Base-by-base conservation (phyloP, 2,888 invertebrate genomes). In the Pterostichus niger region DNA sequence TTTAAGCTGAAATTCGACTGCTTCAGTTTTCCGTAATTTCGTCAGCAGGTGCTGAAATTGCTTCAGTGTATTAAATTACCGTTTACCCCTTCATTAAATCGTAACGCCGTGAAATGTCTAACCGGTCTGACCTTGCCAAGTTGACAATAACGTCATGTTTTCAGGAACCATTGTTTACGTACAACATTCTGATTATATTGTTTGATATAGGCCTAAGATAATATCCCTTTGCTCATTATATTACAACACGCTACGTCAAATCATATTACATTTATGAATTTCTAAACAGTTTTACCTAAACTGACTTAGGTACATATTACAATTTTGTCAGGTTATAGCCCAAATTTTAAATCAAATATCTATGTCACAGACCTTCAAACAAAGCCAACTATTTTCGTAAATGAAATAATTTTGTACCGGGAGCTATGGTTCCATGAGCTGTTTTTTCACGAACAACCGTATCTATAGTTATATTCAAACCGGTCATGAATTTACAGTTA, bases 1-100 rank as follows among this genome's bases (percentile, higher is more conserved):
- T 59, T 59, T 59, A 59, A 59, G 5, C 10, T 13, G 64, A 64
- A 64, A 64, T 64, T 64, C 35, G 64, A 64, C 64, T 49, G 10
- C 49, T 49, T 13, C 11, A 64, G 33, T 24, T 59, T 59, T 31
- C 6, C 59, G 11, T 17, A 24, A 31, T 59, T 59, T 59, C 59
- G 17, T 24, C 31, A 33, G 64, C 64, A 64, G 64, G 64, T 64
- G 64, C 33, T 64, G 64, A 35, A 64, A 64, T 64, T 64, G 64
- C 64, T 64, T 64, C 64, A 64, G 64, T 64, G 35, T 64, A 64
- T 64, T 64, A 64, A 64, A 64, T 64, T 64, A 64, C 64, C 64
- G 33, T 64, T 64, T 64, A 64, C 64, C 64, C 64, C 64, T 64
- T 33, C 35, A 64, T 64, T 64, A 35, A 64, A 64, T 64, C 64